Percentiles rank a stretch among this genome's conserved stretches.
These are phyloP conservation scores for Micrasema longulum DNA, from an alignment of 1,140 invertebrate species.

Conservation along the genomic window DNA sequence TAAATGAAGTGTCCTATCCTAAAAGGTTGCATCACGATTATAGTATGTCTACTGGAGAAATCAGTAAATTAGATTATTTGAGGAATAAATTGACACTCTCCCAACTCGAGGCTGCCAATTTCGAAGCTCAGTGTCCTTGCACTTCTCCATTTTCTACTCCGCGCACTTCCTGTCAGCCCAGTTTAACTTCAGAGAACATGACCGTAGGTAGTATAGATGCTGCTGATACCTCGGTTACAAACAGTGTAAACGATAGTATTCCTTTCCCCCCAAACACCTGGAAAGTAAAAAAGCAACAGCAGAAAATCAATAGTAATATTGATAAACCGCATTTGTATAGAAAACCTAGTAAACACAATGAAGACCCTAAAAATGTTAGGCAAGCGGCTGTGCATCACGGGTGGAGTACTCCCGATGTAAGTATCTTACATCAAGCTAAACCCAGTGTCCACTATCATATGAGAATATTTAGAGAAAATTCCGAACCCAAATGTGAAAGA, in stretches of 20 bases:
- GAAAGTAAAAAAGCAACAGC: conserved; percentile 59
- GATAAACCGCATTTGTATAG: conserved; percentile 57
- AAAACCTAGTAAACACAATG: conserved; percentile 64
- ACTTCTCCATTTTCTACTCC: conserved; percentile 80
- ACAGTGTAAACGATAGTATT: conserved; percentile 64
- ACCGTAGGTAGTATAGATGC: conserved; percentile 66
- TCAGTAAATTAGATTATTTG: conserved; percentile 54
- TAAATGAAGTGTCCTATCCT: conserved; percentile 38
- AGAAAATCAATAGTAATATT: not conserved
- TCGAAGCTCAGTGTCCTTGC: conserved; percentile 78
- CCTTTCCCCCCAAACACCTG: conserved; percentile 61
- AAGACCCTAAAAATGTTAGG: conserved; percentile 64
- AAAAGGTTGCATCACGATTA: conserved; percentile 44
- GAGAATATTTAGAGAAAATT: conserved; percentile 63
- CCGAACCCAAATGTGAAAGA: conserved; percentile 58
- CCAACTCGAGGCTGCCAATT: conserved; percentile 75
- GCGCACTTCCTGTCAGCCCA: conserved; percentile 70
- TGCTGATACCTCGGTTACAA: conserved; percentile 63
- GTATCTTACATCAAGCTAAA: conserved; percentile 59
- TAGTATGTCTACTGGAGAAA: conserved; percentile 53
- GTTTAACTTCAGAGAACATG: conserved; percentile 66
- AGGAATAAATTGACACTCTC: conserved; percentile 66
- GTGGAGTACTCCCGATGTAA: conserved; percentile 67
- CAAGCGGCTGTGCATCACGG: conserved; percentile 60
- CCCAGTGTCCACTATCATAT: conserved; percentile 67